Percentiles rank a stretch among this genome's conserved stretches.
These are phyloP conservation scores for Zonotrichia leucophrys DNA, from an alignment of 2,113 vertebrate genomes.

Conservation along the genomic window DNA sequence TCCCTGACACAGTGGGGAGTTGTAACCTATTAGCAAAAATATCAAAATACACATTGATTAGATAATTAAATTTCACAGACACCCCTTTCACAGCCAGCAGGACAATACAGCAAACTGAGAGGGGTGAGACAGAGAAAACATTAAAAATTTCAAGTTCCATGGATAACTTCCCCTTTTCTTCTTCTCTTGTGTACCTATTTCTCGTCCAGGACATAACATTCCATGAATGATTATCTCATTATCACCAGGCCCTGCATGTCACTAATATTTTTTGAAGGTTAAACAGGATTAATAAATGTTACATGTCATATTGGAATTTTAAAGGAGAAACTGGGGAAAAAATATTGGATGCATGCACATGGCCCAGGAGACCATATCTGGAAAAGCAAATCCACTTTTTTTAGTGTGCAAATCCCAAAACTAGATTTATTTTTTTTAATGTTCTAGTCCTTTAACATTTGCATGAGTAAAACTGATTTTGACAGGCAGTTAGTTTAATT, in stretches of 20 bases:
- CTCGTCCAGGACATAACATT: neutral
- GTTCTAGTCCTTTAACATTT: neutral
- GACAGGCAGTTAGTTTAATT: neutral
- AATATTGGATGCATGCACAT: no score
- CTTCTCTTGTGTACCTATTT: neutral
- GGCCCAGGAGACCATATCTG: neutral
- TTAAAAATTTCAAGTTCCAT: neutral
- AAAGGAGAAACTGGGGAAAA: neutral
- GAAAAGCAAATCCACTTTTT: neutral
- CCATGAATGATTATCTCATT: neutral
- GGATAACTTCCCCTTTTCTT: neutral
- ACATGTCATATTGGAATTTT: neutral
- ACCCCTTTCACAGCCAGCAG: neutral
- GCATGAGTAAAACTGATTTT: neutral
- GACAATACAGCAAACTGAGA: neutral
- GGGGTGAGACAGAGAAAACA: neutral
- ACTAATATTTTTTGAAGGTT: neutral
- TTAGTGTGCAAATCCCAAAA: no score
- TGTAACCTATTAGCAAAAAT: neutral
- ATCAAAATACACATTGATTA: neutral
- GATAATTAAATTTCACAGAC: neutral
- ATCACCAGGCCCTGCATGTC: fast-evolving
- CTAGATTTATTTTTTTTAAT: neutral
- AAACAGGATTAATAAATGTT: neutral
- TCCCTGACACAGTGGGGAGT: neutral